These are phyloP conservation scores for Lucilia cuprina DNA, from an alignment of 1,140 invertebrate species.

Conservation along the genomic window DNA sequence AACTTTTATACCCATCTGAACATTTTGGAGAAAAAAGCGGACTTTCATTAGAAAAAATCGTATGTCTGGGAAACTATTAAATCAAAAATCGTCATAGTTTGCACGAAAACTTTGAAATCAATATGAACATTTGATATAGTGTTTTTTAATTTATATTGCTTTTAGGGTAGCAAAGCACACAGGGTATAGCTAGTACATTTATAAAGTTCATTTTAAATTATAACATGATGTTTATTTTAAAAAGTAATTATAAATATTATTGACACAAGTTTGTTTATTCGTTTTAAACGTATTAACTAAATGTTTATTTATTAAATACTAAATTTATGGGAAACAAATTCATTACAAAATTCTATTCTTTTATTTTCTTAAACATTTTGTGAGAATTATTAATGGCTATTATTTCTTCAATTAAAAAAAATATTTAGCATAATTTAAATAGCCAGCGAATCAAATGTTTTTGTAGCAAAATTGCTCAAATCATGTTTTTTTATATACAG, in stretches of 20 bases:
- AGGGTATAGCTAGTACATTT: no score
- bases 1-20: no score
- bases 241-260: constrained; percentile 25
- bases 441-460: neutral
- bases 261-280: constrained; percentile 21
- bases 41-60: no score
- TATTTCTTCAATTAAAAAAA: neutral
- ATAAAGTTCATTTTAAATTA: no score
- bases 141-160: no score
- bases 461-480: neutral
- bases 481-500: neutral
- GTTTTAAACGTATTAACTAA: neutral
- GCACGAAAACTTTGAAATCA: no score
- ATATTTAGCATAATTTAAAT: neutral
- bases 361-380: no score
- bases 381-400: constrained; percentile 24
- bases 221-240: constrained; percentile 12
- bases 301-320: constrained; percentile 28
- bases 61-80: no score
- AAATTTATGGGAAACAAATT: neutral
- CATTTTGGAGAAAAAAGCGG: no score
- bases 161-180: no score
- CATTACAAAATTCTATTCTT: neutral
- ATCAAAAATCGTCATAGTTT: no score
- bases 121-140: no score